Percentiles rank a stretch among this genome's conserved stretches.
phyloP scores from a whole-genome alignment of 2,797 vertebrate species.

The Hyperoplus lanceolatus region DNA sequence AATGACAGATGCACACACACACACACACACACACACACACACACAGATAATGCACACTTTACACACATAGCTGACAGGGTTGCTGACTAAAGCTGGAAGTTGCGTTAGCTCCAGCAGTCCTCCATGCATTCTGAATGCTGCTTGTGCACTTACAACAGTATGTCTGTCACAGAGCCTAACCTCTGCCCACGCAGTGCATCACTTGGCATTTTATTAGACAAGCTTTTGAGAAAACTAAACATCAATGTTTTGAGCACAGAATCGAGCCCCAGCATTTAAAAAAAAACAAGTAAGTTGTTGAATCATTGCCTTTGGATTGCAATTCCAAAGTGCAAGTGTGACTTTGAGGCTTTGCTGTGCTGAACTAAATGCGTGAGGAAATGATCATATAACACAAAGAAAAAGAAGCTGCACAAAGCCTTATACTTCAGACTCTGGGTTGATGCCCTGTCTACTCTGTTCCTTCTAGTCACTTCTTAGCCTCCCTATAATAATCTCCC shows the following conservation, averaged over 20 bases:
- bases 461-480: neutral
- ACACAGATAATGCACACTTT: neutral
- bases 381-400: neutral
- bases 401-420: neutral
- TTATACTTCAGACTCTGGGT: neutral
- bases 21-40: neutral
- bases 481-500: too few relatives aligned
- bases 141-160: slow-evolving; percentile 47
- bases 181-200: slow-evolving; percentile 7
- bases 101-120: slow-evolving; percentile 18
- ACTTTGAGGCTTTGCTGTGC: slow-evolving; percentile 18
- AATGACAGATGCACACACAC: slow-evolving; percentile 20
- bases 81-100: slow-evolving; percentile 57
- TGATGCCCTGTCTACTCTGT: neutral
- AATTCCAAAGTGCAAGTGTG: slow-evolving; percentile 6
- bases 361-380: slow-evolving; percentile 6
- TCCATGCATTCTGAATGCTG: slow-evolving; percentile 50
- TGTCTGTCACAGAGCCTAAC: slow-evolving; percentile 22
- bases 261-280: neutral
- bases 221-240: slow-evolving; percentile 1
- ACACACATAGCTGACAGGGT: slow-evolving; percentile 30
- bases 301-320: slow-evolving; percentile 7
- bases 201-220: neutral
- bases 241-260: slow-evolving; percentile 2
- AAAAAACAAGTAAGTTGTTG: neutral